Conservation (phyloP, 2,888 invertebrate genomes). For the Sminthurides aquaticus region DNA sequence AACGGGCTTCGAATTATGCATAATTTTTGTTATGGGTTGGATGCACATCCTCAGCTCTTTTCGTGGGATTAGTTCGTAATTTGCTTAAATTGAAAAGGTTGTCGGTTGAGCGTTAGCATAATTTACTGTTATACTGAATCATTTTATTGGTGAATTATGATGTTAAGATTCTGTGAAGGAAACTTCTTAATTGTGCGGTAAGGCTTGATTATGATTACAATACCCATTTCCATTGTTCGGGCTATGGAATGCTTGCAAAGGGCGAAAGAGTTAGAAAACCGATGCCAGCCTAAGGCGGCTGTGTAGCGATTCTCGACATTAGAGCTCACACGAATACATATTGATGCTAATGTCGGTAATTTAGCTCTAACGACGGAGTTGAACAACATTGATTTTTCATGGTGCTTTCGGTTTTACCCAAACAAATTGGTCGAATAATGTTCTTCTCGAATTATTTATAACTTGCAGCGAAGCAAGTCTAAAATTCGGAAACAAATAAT, state of each 20-base stretch:
- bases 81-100: not conserved
- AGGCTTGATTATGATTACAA: not conserved
- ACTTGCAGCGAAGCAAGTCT: not conserved
- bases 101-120: not conserved
- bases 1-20: not conserved
- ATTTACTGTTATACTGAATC: not conserved
- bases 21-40: constrained; percentile 15
- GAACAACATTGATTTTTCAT: constrained; percentile 10
- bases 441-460: constrained; percentile 13
- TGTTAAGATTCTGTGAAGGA: not conserved
- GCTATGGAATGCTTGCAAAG: not conserved
- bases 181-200: not conserved
- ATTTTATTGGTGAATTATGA: not conserved
- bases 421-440: constrained; percentile 11
- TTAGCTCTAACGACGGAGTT: not conserved
- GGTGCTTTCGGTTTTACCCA: constrained; percentile 24
- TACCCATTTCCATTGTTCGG: constrained; percentile 1
- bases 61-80: not conserved
- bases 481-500: not conserved
- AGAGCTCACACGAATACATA: not conserved
- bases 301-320: not conserved
- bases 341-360: not conserved
- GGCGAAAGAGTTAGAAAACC: not conserved
- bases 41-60: constrained; percentile 4
- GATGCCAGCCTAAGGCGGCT: not conserved